phyloP scores from a whole-genome alignment of 2,113 vertebrate species.

The Delphinapterus leucas region DNA sequence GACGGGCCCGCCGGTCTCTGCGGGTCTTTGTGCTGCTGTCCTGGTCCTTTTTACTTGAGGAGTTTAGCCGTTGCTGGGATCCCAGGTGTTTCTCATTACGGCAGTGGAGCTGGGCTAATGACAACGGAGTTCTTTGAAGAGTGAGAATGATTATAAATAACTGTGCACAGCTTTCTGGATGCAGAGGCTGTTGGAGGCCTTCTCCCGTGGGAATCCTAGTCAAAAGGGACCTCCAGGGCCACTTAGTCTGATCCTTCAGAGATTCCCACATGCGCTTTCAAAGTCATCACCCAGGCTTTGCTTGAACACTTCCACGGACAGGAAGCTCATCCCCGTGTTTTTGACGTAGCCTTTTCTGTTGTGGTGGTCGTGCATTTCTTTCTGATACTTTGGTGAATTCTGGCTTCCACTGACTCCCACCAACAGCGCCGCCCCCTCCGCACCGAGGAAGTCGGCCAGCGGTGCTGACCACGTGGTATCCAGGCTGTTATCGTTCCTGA shows the following conservation, averaged over 20 bases:
- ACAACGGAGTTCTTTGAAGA: neutral
- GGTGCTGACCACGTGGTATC: neutral
- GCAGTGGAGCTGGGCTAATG: neutral
- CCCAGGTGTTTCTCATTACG: neutral
- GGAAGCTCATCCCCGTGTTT: neutral
- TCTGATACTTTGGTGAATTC: neutral
- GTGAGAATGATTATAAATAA: neutral
- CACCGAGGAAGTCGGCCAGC: neutral
- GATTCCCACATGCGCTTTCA: neutral
- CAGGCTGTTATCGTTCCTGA: rapidly evolving
- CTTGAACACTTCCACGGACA: rapidly evolving
- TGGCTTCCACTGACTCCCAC: neutral
- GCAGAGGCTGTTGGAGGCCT: neutral
- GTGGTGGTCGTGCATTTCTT: neutral
- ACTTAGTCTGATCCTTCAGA: neutral
- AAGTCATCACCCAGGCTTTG: neutral
- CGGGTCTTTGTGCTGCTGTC: neutral
- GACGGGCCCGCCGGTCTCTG: neutral
- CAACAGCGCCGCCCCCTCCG: neutral
- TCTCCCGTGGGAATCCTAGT: neutral
- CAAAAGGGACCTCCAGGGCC: neutral
- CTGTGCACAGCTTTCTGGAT: neutral
- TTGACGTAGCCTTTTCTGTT: neutral
- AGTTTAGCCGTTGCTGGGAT: neutral
- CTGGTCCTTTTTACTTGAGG: neutral